A percentile compares a stretch with the other conserved stretches of the same genome.
Conservation (phyloP, 2,113 vertebrate species). For the Hiodon alosoides region DNA sequence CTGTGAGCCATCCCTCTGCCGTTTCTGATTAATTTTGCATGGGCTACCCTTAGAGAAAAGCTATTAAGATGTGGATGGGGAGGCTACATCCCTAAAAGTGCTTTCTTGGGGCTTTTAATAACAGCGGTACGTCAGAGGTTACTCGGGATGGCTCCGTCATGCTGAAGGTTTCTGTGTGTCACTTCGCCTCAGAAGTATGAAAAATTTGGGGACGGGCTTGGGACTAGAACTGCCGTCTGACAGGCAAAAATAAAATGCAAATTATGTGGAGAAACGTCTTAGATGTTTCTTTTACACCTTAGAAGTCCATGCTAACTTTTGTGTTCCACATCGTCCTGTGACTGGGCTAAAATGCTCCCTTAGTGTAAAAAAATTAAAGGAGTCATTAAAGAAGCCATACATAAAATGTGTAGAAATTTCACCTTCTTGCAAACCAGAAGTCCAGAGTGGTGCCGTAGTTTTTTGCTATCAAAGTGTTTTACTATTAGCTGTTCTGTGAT, state of each 20-base stretch:
- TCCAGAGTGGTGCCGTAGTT: too few relatives aligned
- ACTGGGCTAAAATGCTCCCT: too few relatives aligned
- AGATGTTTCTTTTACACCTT: neutral
- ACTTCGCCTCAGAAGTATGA: slow-evolving; percentile 22
- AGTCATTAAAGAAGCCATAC: too few relatives aligned
- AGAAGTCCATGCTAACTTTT: neutral
- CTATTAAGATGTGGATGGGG: slow-evolving; percentile 34
- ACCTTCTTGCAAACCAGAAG: too few relatives aligned
- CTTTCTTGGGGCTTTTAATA: slow-evolving; percentile 42
- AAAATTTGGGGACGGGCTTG: slow-evolving; percentile 10
- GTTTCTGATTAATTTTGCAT: slow-evolving; percentile 41
- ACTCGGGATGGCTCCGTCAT: slow-evolving; percentile 37
- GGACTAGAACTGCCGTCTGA: slow-evolving; percentile 10
- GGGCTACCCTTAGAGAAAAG: slow-evolving; percentile 30
- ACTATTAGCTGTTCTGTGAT: too few relatives aligned
- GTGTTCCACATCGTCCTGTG: too few relatives aligned
- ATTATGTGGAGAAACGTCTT: neutral
- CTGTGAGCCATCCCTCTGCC: slow-evolving; percentile 31
- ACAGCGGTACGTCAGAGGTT: slow-evolving; percentile 39
- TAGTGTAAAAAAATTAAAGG: too few relatives aligned
- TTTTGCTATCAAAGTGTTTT: too few relatives aligned
- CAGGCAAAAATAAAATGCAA: neutral
- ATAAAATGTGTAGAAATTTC: too few relatives aligned
- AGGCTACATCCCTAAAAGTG: slow-evolving; percentile 30
- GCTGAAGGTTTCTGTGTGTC: slow-evolving; percentile 25